A percentile compares a stretch with the other conserved stretches of the same genome.
These are phyloP conservation scores for Pteronura brasiliensis DNA, from an alignment of 2,113 vertebrate genomes.

Conservation along the genomic window DNA sequence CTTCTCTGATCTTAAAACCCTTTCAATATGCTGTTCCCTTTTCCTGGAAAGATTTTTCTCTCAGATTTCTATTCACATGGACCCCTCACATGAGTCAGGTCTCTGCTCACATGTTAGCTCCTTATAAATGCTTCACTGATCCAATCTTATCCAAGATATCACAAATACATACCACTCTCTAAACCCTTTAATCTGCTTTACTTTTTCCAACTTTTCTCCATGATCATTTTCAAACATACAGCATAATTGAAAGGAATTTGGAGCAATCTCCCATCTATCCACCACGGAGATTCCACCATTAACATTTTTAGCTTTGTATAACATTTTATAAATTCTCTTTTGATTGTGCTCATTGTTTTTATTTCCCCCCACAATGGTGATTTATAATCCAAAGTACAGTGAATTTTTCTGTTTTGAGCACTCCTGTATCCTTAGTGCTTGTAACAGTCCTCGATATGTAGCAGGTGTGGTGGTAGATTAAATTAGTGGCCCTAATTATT, in stretches of 20 bases:
- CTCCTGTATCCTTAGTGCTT: not conserved
- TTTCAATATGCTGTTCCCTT: not conserved
- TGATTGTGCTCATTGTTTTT: not conserved
- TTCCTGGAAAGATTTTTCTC: not conserved
- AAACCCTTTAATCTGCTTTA: not conserved
- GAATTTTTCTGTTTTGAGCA: not conserved
- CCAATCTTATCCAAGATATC: not conserved
- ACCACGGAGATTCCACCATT: not conserved
- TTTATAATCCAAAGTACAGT: not conserved
- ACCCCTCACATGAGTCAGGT: not conserved
- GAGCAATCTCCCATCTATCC: not conserved
- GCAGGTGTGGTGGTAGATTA: not conserved
- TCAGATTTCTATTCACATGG: not conserved
- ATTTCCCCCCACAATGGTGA: not conserved
- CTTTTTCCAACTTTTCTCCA: not conserved
- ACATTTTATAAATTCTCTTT: slow-evolving; percentile 9
- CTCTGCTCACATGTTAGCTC: not conserved
- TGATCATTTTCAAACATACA: not conserved
- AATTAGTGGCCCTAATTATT: not conserved
- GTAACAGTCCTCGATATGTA: not conserved
- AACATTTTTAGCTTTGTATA: not conserved
- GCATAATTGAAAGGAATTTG: not conserved
- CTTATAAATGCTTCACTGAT: not conserved
- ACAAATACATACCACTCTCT: not conserved
- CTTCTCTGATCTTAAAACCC: not conserved